These are phyloP conservation scores for Notechis scutatus DNA, from an alignment of 2,113 vertebrate genomes.

Conservation along the genomic window DNA sequence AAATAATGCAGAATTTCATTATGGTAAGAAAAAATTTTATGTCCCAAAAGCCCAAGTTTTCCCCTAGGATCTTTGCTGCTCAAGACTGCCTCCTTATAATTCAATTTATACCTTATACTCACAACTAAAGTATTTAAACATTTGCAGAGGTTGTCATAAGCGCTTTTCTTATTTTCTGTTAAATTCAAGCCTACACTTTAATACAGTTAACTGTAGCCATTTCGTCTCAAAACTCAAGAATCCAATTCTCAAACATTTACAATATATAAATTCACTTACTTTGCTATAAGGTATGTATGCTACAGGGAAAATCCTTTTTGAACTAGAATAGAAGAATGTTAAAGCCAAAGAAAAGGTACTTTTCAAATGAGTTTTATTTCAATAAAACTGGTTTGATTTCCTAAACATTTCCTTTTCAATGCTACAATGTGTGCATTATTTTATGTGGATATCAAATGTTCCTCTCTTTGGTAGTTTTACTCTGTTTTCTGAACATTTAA, in stretches of 20 bases:
- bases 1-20: constrained; percentile 86
- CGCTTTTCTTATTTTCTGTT: constrained; percentile 79
- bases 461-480: constrained; percentile 6
- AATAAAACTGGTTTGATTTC: constrained; percentile 69
- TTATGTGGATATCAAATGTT: constrained; percentile 55
- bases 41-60: constrained; percentile 76
- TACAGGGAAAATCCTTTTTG: constrained; percentile 73
- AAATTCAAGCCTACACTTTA: constrained; percentile 87
- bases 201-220: constrained; percentile 96
- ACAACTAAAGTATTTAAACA: constrained; percentile 89
- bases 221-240: constrained; percentile 90
- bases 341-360: constrained; percentile 63
- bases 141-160: constrained; percentile 86
- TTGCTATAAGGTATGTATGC: constrained; percentile 75
- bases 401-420: constrained; percentile 57
- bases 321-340: constrained; percentile 58
- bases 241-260: constrained; percentile 87
- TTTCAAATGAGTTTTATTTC: constrained; percentile 73
- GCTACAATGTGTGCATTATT: constrained; percentile 58
- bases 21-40: constrained; percentile 83
- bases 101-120: constrained; percentile 83
- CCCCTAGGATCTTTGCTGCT: constrained; percentile 71
- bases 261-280: constrained; percentile 86
- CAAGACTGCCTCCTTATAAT: constrained; percentile 87
- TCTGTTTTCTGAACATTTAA: constrained; percentile 42